Conservation (phyloP, 2,888 invertebrate species). For the Cephus rjabovi region DNA sequence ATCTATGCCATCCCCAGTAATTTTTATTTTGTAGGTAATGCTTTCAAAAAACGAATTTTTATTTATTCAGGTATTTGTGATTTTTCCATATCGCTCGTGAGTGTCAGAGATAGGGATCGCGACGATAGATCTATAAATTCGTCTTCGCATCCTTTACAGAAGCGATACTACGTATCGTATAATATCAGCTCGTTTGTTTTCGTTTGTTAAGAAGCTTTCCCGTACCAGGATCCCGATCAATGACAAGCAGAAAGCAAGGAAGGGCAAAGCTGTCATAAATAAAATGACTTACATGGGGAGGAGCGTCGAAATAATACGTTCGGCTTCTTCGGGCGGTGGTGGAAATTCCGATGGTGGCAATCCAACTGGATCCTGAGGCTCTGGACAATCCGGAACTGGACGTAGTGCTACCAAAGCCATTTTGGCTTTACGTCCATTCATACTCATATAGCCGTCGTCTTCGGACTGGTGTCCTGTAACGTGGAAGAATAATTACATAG, state of each 20-base stretch:
- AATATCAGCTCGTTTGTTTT: not conserved
- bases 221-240: not conserved
- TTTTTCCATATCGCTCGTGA: not conserved
- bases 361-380: conserved; percentile 66
- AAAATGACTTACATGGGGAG: conserved; percentile 75
- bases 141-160: not conserved
- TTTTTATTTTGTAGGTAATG: not conserved
- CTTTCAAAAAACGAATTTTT: not conserved
- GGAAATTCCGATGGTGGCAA: conserved; percentile 73
- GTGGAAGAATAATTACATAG: not conserved
- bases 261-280: not conserved
- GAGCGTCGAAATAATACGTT: conserved; percentile 80
- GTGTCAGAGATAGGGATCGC: not conserved
- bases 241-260: not conserved
- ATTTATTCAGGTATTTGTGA: not conserved
- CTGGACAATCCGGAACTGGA: conserved; percentile 73
- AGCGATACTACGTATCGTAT: not conserved
- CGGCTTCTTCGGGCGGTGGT: conserved; percentile 82
- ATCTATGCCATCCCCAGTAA: not conserved
- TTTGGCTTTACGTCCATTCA: conserved; percentile 86
- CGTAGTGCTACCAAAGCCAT: conserved; percentile 73
- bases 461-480: conserved; percentile 81
- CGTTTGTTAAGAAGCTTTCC: not conserved
- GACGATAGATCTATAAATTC: not conserved
- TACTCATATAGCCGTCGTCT: conserved; percentile 93